phyloP scores from a whole-genome alignment of 2,888 invertebrate genomes.

The Ditula angustiorana region DNA sequence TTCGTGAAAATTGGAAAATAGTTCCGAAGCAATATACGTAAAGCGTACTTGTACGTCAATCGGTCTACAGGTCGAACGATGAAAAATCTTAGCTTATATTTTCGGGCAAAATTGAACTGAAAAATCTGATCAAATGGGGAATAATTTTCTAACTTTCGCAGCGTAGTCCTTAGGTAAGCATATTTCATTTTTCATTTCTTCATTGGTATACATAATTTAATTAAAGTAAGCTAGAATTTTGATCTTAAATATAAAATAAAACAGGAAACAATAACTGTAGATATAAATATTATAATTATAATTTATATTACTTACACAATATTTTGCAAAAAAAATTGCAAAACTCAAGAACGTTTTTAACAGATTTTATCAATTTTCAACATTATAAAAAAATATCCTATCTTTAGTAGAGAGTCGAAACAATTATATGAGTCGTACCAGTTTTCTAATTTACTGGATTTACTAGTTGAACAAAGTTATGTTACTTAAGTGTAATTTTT shows the following conservation, averaged over 20 bases:
- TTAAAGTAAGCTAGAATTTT: too few relatives aligned
- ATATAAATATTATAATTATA: too few relatives aligned
- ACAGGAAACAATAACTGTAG: too few relatives aligned
- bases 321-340: too few relatives aligned
- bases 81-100: constrained; percentile 53
- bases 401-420: neutral
- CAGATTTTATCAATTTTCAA: too few relatives aligned
- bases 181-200: too few relatives aligned
- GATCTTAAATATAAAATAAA: too few relatives aligned
- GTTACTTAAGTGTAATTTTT: neutral
- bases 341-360: too few relatives aligned
- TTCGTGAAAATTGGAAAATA: constrained; percentile 42
- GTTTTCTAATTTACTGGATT: neutral
- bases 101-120: constrained; percentile 49
- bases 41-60: constrained; percentile 57
- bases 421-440: neutral
- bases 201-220: too few relatives aligned
- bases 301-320: too few relatives aligned
- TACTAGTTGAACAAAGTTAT: neutral
- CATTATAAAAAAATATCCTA: neutral
- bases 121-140: constrained; percentile 48
- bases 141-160: neutral
- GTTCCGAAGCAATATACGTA: constrained; percentile 50
- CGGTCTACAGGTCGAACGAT: constrained; percentile 45
- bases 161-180: neutral